A percentile compares a stretch with the other conserved stretches of the same genome.
Evolutionary conservation across 2,797 vertebrate species (phyloP).

Genomic region (Lemur catta): DNA sequence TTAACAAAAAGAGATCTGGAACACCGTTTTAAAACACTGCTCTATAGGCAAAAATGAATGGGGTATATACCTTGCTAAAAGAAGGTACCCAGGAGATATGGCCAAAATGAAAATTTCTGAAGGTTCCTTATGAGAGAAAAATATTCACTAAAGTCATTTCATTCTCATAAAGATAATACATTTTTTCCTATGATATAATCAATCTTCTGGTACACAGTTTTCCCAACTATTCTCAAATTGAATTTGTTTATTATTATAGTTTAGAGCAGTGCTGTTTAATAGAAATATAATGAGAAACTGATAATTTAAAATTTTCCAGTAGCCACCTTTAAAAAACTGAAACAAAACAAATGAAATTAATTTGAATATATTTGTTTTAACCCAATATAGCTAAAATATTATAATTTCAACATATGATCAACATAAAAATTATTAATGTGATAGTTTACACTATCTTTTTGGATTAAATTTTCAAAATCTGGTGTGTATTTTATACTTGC

Average conservation of each 20-base stretch:
- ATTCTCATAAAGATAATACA: neutral
- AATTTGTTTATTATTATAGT: neutral
- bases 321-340: neutral
- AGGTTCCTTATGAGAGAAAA: constrained; percentile 19
- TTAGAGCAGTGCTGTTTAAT: neutral
- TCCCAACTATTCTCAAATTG: neutral
- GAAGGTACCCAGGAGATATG: neutral
- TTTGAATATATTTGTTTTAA: neutral
- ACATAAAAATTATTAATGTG: constrained; percentile 7
- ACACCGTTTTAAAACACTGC: neutral
- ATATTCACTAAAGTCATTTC: neutral
- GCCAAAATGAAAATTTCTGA: constrained; percentile 34
- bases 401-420: constrained; percentile 31
- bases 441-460: neutral
- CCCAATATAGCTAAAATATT: neutral
- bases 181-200: neutral
- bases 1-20: neutral
- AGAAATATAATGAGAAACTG: neutral
- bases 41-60: neutral
- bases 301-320: constrained; percentile 14
- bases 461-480: neutral
- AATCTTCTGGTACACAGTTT: neutral
- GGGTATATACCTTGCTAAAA: neutral
- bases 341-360: constrained; percentile 33
- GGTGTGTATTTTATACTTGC: neutral